Evolutionary conservation across 2,888 invertebrate species (phyloP).

Genomic region (Pyrocoelia pectoralis): DNA sequence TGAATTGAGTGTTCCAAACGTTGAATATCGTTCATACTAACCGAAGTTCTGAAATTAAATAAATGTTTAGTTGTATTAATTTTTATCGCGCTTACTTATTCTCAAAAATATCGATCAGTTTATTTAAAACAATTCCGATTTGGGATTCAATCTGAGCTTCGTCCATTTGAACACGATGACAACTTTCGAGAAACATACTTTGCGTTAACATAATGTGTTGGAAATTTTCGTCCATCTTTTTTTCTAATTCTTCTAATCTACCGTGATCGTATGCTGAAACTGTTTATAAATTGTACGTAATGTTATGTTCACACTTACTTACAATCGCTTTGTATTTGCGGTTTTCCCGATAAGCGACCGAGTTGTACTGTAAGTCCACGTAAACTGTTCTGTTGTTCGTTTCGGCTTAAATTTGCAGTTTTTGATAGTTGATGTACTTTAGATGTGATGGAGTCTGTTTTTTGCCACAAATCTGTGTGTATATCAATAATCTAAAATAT

Average conservation of each 20-base stretch:
- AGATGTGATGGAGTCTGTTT: constrained; percentile 60
- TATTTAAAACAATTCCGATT: constrained; percentile 69
- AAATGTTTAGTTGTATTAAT: background rate
- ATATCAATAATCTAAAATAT: constrained; percentile 67
- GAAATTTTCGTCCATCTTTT: constrained; percentile 61
- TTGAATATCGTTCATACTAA: constrained; percentile 65
- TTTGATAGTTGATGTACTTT: constrained; percentile 43
- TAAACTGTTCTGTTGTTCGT: constrained; percentile 53
- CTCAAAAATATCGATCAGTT: constrained; percentile 68
- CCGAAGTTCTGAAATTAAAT: constrained; percentile 59
- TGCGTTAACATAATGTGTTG: constrained; percentile 69
- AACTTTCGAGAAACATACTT: constrained; percentile 71
- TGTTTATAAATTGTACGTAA: background rate
- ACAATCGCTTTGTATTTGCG: constrained; percentile 42
- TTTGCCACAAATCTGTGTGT: constrained; percentile 69
- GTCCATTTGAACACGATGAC: constrained; percentile 71
- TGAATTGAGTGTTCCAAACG: constrained; percentile 64
- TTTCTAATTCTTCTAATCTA: constrained; percentile 46
- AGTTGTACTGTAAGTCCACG: constrained; percentile 52
- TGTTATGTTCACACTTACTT: constrained; percentile 14
- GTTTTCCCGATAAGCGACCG: constrained; percentile 43
- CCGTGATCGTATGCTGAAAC: constrained; percentile 29
- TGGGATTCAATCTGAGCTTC: constrained; percentile 67
- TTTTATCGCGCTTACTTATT: constrained; percentile 64
- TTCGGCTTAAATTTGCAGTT: constrained; percentile 47